These are phyloP conservation scores for Gobiocypris rarus DNA, from an alignment of 2,113 vertebrate species.

Conservation along the genomic window DNA sequence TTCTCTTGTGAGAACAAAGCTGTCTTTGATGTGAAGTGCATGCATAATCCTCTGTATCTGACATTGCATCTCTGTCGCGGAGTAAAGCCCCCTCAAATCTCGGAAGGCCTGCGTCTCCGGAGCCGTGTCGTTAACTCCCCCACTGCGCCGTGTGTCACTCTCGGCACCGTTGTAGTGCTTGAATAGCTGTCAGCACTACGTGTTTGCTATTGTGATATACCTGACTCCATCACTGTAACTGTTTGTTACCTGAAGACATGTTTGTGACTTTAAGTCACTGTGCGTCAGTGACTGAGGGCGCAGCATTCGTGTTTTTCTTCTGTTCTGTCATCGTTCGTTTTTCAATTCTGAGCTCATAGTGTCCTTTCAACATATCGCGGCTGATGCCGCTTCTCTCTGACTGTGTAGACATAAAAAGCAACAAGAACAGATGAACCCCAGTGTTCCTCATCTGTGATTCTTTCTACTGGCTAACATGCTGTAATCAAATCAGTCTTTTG, in stretches of 20 bases:
- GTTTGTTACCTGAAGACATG: slow-evolving; percentile 21
- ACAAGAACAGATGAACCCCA: slow-evolving; percentile 40
- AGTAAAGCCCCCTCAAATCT: slow-evolving; percentile 46
- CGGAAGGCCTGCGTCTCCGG: slow-evolving; percentile 32
- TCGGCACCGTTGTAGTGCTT: background rate
- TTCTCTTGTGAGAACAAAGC: slow-evolving; percentile 66
- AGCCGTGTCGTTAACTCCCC: slow-evolving; percentile 44
- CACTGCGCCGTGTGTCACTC: slow-evolving; percentile 16
- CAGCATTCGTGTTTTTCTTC: background rate
- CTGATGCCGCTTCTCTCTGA: background rate
- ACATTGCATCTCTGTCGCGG: slow-evolving; percentile 66
- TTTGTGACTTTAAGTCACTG: slow-evolving; percentile 17
- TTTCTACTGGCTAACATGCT: slow-evolving; percentile 44
- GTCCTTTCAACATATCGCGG: slow-evolving; percentile 30
- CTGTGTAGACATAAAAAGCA: background rate
- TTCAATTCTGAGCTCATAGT: slow-evolving; percentile 23
- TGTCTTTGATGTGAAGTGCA: slow-evolving; percentile 75
- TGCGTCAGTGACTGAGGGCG: background rate
- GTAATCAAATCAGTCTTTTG: slow-evolving; percentile 45
- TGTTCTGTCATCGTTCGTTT: background rate
- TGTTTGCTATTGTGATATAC: background rate
- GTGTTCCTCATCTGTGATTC: slow-evolving; percentile 36
- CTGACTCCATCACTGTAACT: slow-evolving; percentile 11
- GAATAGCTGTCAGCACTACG: slow-evolving; percentile 11
- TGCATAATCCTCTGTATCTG: slow-evolving; percentile 74